These are phyloP conservation scores for Cryptocheilus praepositus DNA, from an alignment of 2,888 invertebrate species.

Conservation along the genomic window DNA sequence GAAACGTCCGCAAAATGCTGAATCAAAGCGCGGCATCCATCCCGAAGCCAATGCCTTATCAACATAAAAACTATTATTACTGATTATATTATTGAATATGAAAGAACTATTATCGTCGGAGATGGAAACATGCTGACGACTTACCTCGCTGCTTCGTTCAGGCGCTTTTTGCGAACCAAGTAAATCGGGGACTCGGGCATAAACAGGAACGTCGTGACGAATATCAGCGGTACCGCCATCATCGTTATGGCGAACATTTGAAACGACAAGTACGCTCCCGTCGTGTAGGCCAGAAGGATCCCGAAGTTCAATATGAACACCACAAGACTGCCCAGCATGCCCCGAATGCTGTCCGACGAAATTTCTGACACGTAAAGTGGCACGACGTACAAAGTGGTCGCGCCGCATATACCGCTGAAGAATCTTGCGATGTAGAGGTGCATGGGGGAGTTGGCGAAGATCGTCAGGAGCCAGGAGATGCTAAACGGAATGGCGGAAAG, in stretches of 20 bases:
- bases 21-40: too few species aligned
- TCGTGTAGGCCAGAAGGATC: slow-evolving; percentile 69
- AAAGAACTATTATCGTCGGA: too few species aligned
- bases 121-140: too few species aligned
- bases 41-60: too few species aligned
- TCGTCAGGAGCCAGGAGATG: slow-evolving; percentile 79
- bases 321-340: slow-evolving; percentile 77
- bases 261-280: slow-evolving; percentile 75
- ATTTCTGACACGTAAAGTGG: slow-evolving; percentile 82
- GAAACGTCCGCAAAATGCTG: too few species aligned
- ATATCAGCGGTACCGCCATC: slow-evolving; percentile 71
- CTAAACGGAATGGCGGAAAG: slow-evolving; percentile 77
- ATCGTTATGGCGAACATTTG: slow-evolving; percentile 73
- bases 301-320: slow-evolving; percentile 76
- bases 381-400: slow-evolving; percentile 77
- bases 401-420: slow-evolving; percentile 78
- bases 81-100: too few species aligned
- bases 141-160: slow-evolving; percentile 70
- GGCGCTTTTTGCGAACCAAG: slow-evolving; percentile 67
- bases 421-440: slow-evolving; percentile 77
- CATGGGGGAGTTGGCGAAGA: slow-evolving; percentile 74
- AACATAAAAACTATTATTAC: too few species aligned
- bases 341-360: slow-evolving; percentile 77
- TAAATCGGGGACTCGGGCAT: slow-evolving; percentile 79
- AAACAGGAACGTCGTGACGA: slow-evolving; percentile 71